These are phyloP conservation scores for Machimus atricapillus DNA, from an alignment of 2,888 invertebrate genomes.

Conservation along the genomic window DNA sequence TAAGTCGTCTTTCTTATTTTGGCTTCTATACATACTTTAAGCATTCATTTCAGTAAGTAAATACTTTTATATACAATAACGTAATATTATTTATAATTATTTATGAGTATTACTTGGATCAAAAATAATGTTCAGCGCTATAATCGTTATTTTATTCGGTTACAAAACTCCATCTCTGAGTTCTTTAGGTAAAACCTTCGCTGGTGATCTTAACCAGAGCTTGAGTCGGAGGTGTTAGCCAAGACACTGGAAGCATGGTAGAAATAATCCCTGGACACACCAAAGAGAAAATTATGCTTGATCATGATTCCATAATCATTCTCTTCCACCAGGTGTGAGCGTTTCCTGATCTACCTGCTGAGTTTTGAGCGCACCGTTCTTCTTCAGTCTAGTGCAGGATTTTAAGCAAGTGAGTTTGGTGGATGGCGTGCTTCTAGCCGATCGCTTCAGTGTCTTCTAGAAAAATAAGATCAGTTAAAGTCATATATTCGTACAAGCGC, in stretches of 20 bases:
- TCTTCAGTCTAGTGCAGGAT: conserved; percentile 22
- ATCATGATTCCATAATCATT: neutral
- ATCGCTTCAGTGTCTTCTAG: neutral
- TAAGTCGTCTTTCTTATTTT: too few relatives aligned
- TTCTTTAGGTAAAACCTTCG: neutral
- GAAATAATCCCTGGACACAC: neutral
- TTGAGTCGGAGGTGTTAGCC: neutral
- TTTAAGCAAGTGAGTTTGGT: neutral
- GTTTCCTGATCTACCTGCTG: neutral
- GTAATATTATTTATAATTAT: too few relatives aligned
- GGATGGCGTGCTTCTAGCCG: neutral
- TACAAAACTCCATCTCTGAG: neutral
- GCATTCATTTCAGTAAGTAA: too few relatives aligned
- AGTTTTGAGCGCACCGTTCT: neutral
- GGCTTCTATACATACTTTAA: too few relatives aligned
- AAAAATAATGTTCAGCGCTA: neutral
- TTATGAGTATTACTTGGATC: neutral
- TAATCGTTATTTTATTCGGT: neutral
- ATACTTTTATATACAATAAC: too few relatives aligned
- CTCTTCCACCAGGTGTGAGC: neutral
- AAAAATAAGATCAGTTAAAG: conserved; percentile 15
- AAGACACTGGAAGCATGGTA: neutral
- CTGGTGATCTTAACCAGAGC: neutral
- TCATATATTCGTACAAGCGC: neutral
- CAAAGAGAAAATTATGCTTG: neutral